phyloP scores from a whole-genome alignment of 2,113 vertebrate species.

The Oryctolagus cuniculus region mOryCun1.1 NC_091434.1:4166501-4167000 shows the following conservation, averaged over 20 bases:
- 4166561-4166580: too few species aligned
- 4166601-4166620: rapidly evolving
- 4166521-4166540: neutral
- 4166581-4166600: rapidly evolving
- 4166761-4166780: neutral
- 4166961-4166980: neutral
- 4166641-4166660: neutral
- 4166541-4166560: neutral
- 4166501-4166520: neutral
- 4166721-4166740: rapidly evolving
- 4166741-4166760: too few species aligned
- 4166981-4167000: neutral
- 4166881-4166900: neutral
- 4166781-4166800: neutral
- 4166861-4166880: neutral
- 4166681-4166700: too few species aligned
- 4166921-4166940: neutral
- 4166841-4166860: neutral
- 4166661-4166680: neutral
- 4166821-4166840: neutral
- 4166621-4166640: neutral
- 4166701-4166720: too few species aligned
- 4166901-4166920: neutral
- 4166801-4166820: too few species aligned
- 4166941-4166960: neutral